Percentiles rank a stretch among this genome's conserved stretches.
Evolutionary conservation across 1,140 invertebrate species (phyloP).

Genomic region (Tenebrio molitor): DNA sequence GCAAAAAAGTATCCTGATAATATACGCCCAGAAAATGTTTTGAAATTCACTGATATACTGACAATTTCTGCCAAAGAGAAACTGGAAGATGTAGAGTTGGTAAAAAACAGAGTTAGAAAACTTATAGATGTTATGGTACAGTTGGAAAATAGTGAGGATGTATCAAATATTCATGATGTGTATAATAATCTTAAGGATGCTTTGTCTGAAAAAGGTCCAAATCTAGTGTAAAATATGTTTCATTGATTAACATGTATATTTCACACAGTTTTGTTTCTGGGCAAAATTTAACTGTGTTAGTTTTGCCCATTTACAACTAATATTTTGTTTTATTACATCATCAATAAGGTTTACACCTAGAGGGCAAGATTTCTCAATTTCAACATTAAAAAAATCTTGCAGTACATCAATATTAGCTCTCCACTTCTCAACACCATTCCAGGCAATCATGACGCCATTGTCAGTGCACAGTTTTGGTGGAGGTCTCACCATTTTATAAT

Average conservation of each 20-base stretch:
- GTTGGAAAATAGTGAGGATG: constrained; percentile 66
- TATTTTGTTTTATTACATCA: constrained; percentile 69
- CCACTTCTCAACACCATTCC: constrained; percentile 92
- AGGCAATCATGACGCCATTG: constrained; percentile 99
- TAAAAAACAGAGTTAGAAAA: constrained; percentile 72
- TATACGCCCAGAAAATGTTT: constrained; percentile 74
- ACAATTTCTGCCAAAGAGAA: constrained; percentile 74
- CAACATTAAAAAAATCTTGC: constrained; percentile 68
- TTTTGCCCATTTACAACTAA: constrained; percentile 75
- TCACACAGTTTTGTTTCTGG: constrained; percentile 44
- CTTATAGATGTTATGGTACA: constrained; percentile 71
- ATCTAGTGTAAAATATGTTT: constrained; percentile 55
- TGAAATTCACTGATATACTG: constrained; percentile 81
- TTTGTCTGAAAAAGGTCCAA: constrained; percentile 66
- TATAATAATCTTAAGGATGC: constrained; percentile 49
- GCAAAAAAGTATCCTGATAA: constrained; percentile 73
- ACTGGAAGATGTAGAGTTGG: constrained; percentile 67
- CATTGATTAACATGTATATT: constrained; percentile 34
- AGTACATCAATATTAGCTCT: constrained; percentile 66
- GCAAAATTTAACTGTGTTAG: constrained; percentile 62
- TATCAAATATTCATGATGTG: constrained; percentile 62
- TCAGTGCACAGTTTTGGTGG: constrained; percentile 93
- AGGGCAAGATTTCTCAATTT: constrained; percentile 65
- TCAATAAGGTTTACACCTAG: constrained; percentile 72
- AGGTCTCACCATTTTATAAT: constrained; percentile 80